Evolutionary conservation across 2,113 vertebrate species (phyloP), one percentile per base, ranked within the genome.

Genomic region (Aegotheles bennettii): DNA sequence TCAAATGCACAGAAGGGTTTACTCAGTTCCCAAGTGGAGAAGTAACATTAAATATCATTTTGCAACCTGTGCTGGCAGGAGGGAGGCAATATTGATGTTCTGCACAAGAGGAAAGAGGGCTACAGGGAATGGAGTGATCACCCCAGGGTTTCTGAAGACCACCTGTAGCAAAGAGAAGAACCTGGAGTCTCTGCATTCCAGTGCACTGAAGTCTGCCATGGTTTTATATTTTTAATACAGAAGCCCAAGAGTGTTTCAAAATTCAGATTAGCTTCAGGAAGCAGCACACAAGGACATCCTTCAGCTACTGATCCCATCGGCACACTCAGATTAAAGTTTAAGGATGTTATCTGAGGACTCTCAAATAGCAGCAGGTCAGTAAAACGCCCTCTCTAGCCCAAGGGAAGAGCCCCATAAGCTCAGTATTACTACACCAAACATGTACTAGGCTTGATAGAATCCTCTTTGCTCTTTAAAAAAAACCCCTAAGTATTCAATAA

Each of bases 141-240:
- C 51, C 13, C 42, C 73, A 13, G 42, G 80, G 26, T 33, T 47
- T 65, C 84, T 64, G 73, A 92, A 26, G 23, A 69, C 2, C 48
- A 20, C 13, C 13, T 0, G 48, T 0, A 80, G 45, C 13, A 43
- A 15, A 70, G 40, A 0, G 7, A 33, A 11, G 31, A 40, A 4
- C 9, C 4, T 2, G 43, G 57, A 75, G 31, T 25, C 8, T 69
- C 68, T 17, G 61, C 48, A 7, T 20, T 31, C 70, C 50, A 19
- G n/a, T 5, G 15, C n/a, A 25, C 43, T 23, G 68, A 82, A 35
- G 48, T 24, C 23, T 8, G 47, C 8, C 19, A n/a, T 0, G 1
- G 38, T 17, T 3, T n/a, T 1, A 0, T 3, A 3, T 4, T 77
- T 59, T 61, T 59, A 74, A 47, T 35, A 43, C 45, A 26, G 89